Conservation (phyloP, 2,797 vertebrate species). For the Thamnophis elegans region DNA sequence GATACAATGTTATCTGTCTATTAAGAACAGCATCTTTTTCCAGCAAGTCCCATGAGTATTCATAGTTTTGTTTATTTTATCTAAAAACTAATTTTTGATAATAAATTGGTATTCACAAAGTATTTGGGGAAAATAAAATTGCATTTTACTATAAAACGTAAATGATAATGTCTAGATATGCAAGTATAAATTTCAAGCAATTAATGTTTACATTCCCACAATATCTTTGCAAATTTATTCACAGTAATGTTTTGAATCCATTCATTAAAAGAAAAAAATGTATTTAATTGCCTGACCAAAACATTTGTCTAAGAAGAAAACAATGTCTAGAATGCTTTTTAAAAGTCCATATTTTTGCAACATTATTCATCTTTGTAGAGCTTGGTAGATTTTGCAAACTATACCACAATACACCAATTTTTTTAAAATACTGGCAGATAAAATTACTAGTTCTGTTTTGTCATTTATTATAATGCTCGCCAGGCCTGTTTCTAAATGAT, state of each 20-base stretch:
- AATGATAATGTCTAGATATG: not conserved
- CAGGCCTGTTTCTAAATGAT: not conserved
- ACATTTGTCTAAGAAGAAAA: not conserved
- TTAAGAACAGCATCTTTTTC: not conserved
- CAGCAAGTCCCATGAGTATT: not conserved
- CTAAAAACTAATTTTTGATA: not conserved
- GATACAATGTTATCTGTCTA: not conserved
- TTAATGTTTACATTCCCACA: not conserved
- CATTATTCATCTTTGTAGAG: not conserved
- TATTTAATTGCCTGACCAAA: not conserved
- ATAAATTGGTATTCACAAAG: constrained; percentile 2
- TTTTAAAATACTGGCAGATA: not conserved
- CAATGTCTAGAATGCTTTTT: not conserved
- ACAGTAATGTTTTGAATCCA: not conserved
- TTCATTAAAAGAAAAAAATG: not conserved
- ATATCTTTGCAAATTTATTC: not conserved
- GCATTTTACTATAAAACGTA: not conserved
- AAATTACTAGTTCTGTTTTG: not conserved
- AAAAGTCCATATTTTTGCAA: not conserved
- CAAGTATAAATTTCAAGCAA: not conserved
- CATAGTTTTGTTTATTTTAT: not conserved
- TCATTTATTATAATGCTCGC: constrained; percentile 10
- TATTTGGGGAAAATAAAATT: not conserved
- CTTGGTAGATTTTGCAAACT: not conserved
- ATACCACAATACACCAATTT: not conserved